Base-by-base conservation (phyloP, 2,888 invertebrate genomes). In the Sisyra terminalis region DNA sequence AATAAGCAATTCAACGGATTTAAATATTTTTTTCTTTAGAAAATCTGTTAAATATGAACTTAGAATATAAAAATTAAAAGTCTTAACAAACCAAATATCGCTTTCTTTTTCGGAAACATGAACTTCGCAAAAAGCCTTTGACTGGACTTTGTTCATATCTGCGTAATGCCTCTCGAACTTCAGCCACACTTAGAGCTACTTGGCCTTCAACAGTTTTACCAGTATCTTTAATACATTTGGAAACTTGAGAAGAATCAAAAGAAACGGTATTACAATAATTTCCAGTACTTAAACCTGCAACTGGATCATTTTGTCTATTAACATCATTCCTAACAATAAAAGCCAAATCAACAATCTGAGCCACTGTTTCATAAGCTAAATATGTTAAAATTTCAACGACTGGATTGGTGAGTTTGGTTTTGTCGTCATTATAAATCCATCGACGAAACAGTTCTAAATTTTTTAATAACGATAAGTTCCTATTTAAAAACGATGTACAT, bases 301-400 rank as follows among this genome's bases (percentile, higher is more conserved):
- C 75, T 0, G 82, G 78, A 56, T 85, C 83, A 34, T 66, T 61
- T 35, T 71, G 74, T 55, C 74, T 75, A 47, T 70, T 75, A 32
- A 71, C 71, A 57, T 89, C 89, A 52, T 86, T 75, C 36, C 88
- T 69, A 2, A 89, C 78, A 39, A 90, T 57, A 47, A 90, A 75
- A 0, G 86, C 81, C 50, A 81, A 75, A 61, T 92, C 92, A 2
- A 87, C 78, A 44, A 92, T 75, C 57, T 88, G 83, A 0, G 90
- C 90, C 6, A 93, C 82, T 0, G 87, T 87, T 64, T 93, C 90
- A 57, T 87, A 87, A 0, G 89, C 88, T 49, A 90, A 67, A 56
- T 89, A 92, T 38, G 82, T 75, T 47, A 93, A 60, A 3, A 90
- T 78, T 55, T 84, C 83, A 51, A 84, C 64, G 0, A 83, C 84